A percentile compares a stretch with the other conserved stretches of the same genome.
phyloP scores from a whole-genome alignment of 2,888 invertebrate genomes.

The Dastarcus helophoroides region DNA sequence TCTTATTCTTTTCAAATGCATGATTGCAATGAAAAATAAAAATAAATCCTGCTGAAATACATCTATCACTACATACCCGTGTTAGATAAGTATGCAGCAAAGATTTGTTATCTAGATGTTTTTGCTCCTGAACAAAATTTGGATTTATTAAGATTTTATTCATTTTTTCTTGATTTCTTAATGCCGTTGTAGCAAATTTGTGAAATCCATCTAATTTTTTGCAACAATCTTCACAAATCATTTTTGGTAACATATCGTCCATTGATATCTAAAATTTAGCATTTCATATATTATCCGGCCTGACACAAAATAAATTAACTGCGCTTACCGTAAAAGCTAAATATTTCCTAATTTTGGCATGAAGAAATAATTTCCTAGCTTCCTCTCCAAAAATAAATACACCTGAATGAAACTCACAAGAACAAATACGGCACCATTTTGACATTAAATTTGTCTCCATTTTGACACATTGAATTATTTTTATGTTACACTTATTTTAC shows the following conservation, averaged over 20 bases:
- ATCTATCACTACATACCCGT: too few relatives aligned
- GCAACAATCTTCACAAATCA: slow-evolving; percentile 54
- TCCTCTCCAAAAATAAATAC: slow-evolving; percentile 55
- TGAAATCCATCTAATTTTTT: slow-evolving; percentile 54
- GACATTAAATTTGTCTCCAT: slow-evolving; percentile 25
- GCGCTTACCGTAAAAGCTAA: slow-evolving; percentile 50
- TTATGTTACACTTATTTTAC: slow-evolving; percentile 4
- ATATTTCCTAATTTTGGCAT: slow-evolving; percentile 57
- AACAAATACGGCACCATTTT: slow-evolving; percentile 52
- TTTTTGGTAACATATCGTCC: slow-evolving; percentile 56
- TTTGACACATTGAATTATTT: slow-evolving; percentile 23
- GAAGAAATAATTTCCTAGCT: slow-evolving; percentile 51
- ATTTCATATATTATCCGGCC: slow-evolving; percentile 7
- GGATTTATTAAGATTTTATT: too few relatives aligned
- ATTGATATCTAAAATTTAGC: slow-evolving; percentile 44
- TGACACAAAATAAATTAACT: not conserved
- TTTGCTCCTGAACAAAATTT: too few relatives aligned
- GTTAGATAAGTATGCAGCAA: too few relatives aligned
- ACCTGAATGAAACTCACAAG: slow-evolving; percentile 46
- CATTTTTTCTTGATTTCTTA: slow-evolving; percentile 50
- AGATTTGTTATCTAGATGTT: too few relatives aligned
- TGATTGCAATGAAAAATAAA: too few relatives aligned
- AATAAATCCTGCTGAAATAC: too few relatives aligned
- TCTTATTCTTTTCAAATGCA: too few relatives aligned
- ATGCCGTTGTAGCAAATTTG: slow-evolving; percentile 54